Conservation (phyloP, 2,113 vertebrate genomes). For the Eidolon helvum region DNA sequence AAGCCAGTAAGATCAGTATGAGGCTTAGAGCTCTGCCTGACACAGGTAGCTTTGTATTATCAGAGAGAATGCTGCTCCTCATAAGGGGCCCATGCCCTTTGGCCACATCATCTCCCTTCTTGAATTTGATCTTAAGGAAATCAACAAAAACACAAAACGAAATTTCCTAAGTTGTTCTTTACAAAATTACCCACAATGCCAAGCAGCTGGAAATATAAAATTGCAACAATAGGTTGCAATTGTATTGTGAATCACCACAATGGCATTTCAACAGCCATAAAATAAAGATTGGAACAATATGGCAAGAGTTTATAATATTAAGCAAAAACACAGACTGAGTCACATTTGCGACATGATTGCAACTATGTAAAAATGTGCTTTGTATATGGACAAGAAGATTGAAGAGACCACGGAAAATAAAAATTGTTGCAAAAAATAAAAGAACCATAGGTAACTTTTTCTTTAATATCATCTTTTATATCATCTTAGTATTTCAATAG, state of each 20-base stretch:
- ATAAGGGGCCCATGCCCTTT: background rate
- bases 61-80: background rate
- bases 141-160: conserved; percentile 38
- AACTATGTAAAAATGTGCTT: background rate
- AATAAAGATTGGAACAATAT: conserved; percentile 59
- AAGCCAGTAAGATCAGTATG: background rate
- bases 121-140: conserved; percentile 2
- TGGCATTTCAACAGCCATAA: conserved; percentile 55
- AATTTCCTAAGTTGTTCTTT: conserved; percentile 26
- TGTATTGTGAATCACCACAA: conserved; percentile 46
- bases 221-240: conserved; percentile 57
- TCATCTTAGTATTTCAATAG: background rate
- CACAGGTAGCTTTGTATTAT: background rate
- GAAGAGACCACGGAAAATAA: background rate
- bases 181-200: conserved; percentile 26
- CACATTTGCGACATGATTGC: background rate
- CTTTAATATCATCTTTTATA: background rate
- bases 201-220: conserved; percentile 57
- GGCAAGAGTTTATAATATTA: conserved; percentile 31
- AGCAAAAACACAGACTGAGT: conserved; percentile 15
- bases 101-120: background rate
- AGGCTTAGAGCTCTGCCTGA: background rate
- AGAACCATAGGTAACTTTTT: background rate
- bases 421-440: background rate
- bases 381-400: background rate